These are phyloP conservation scores for Dreissena rostriformis DNA, from an alignment of 1,140 invertebrate genomes.

Conservation along the genomic window DNA sequence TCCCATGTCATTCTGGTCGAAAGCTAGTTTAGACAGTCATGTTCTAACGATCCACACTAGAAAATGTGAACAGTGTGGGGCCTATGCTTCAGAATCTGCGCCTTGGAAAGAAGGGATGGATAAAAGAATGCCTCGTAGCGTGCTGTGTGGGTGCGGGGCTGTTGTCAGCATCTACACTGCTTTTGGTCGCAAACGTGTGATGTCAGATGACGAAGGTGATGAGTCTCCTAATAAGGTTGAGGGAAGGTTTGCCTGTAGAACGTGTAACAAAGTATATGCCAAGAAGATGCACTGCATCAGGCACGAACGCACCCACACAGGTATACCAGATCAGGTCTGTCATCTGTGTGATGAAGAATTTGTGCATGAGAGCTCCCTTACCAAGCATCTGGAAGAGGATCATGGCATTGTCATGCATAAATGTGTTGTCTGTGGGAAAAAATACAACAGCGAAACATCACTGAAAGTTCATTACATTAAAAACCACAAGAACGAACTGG, in stretches of 20 bases:
- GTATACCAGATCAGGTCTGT: slow-evolving; percentile 16
- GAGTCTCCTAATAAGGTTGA: not conserved
- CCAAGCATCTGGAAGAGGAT: slow-evolving; percentile 41
- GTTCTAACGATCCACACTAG: slow-evolving; percentile 1
- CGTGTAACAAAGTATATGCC: not conserved
- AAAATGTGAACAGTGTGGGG: not conserved
- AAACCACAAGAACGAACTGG: slow-evolving; percentile 4
- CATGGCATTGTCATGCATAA: slow-evolving; percentile 45
- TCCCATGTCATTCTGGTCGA: not conserved
- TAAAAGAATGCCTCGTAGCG: not conserved
- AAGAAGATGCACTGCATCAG: not conserved
- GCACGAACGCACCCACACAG: slow-evolving; percentile 37
- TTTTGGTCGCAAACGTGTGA: not conserved
- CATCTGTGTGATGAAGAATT: slow-evolving; percentile 37
- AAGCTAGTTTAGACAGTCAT: not conserved
- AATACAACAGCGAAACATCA: slow-evolving; percentile 48
- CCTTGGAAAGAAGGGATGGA: not conserved
- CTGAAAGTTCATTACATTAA: slow-evolving; percentile 48
- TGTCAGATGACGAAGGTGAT: not conserved
- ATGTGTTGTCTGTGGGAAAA: slow-evolving; percentile 38
- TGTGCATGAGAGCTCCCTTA: slow-evolving; percentile 39
- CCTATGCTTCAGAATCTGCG: not conserved
- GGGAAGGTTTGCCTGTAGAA: not conserved
- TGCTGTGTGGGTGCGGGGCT: not conserved
- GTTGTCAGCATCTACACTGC: not conserved